These are phyloP conservation scores for Antechinus stuartii DNA, from an alignment of 2,113 vertebrate genomes.

Conservation along the genomic window DNA sequence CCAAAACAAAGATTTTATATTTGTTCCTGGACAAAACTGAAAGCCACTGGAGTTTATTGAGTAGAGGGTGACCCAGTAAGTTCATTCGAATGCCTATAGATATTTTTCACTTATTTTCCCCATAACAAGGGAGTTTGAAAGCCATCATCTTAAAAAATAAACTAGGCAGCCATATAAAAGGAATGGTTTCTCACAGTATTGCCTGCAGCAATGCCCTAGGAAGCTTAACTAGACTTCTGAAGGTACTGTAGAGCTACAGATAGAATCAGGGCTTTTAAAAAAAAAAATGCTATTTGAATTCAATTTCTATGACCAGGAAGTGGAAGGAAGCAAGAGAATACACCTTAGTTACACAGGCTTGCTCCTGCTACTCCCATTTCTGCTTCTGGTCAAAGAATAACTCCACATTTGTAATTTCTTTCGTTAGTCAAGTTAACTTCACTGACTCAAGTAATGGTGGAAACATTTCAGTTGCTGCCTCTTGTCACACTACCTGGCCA, in stretches of 20 bases:
- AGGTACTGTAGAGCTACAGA: not conserved
- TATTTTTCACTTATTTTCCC: not conserved
- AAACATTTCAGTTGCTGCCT: not conserved
- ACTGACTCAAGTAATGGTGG: not conserved
- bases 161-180: slow-evolving; percentile 19
- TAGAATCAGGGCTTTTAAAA: not conserved
- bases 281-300: not conserved
- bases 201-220: slow-evolving; percentile 3
- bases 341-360: not conserved
- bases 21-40: not conserved
- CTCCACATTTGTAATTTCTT: not conserved
- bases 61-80: slow-evolving; percentile 6
- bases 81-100: not conserved
- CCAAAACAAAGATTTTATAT: not conserved
- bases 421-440: not conserved
- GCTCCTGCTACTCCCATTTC: not conserved
- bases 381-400: no score
- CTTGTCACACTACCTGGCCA: not conserved
- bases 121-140: not conserved
- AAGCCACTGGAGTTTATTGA: not conserved
- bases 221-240: slow-evolving; percentile 10
- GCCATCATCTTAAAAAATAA: not conserved
- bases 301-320: not conserved
- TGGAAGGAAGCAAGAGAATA: not conserved
- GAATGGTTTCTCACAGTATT: not conserved